Percentiles rank a stretch among this genome's conserved stretches.
phyloP scores from a whole-genome alignment of 1,140 invertebrate species.

The Drosophila ficusphila region DNA sequence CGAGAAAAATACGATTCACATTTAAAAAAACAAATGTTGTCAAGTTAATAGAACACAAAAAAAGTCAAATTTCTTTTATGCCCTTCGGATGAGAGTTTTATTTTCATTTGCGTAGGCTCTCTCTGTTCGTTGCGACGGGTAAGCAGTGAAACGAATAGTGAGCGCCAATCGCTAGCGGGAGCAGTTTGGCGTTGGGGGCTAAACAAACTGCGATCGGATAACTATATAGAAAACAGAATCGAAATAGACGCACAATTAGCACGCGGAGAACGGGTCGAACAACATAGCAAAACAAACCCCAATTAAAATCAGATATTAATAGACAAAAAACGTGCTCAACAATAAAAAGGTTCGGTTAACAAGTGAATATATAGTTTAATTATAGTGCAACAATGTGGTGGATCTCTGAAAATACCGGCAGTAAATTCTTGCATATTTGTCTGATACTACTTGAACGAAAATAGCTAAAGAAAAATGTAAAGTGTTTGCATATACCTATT shows the following conservation, averaged over 20 bases:
- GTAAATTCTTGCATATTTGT: conserved; percentile 3
- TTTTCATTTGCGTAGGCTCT: conserved; percentile 6
- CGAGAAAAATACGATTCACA: no score
- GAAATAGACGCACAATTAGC: conserved; percentile 14
- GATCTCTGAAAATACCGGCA: not conserved
- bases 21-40: no score
- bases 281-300: conserved; percentile 34
- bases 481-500: conserved; percentile 38
- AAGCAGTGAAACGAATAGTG: conserved; percentile 13
- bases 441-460: not conserved
- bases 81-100: no score
- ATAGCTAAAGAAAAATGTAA: not conserved
- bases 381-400: conserved; percentile 25
- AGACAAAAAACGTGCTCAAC: conserved; percentile 12
- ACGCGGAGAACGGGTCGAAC: conserved; percentile 29
- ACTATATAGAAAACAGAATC: conserved; percentile 3
- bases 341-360: conserved; percentile 31
- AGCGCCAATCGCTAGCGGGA: conserved; percentile 19
- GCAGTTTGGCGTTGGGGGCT: conserved; percentile 13
- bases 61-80: no score
- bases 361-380: conserved; percentile 12
- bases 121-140: not conserved
- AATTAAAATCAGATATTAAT: conserved; percentile 44
- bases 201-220: conserved; percentile 6
- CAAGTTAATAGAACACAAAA: no score